Evolutionary conservation across 2,888 invertebrate species (phyloP), one percentile per base, ranked within the genome.

Genomic region (Ophion ellenae): DNA sequence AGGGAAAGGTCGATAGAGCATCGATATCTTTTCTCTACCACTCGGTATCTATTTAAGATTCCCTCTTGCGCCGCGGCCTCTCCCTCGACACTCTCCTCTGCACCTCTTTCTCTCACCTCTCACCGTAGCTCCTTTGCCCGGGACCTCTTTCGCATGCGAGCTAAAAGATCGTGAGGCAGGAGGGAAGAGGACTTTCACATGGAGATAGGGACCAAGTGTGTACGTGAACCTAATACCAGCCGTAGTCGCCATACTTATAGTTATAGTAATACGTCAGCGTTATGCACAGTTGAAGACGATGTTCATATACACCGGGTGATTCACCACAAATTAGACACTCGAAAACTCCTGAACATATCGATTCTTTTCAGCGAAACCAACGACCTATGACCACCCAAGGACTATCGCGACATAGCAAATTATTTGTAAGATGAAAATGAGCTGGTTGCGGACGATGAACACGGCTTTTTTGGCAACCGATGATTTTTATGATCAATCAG

Each of bases 1-100:
- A 83, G 81, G 74, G 69, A 85, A 83, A 86, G 86, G 86, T 86
- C 84, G 84, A 83, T 77, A 81, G 86, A 78, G 86, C 86, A 84
- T 84, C 86, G 83, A 83, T 86, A 77, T 80, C 61, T 81, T 73
- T 83, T 86, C 80, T 73, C 59, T 74, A 20, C 77, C 71, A 80
- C 76, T 74, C 57, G 63, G 70, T 85, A 76, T 83, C 79, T 78
- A 57, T 83, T 70, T 80, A 80, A 78, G 76, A 83, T 78, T 84
- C 47, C 53, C 28, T 64, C 67, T 81, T 53, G 53, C 53, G 14
- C 53, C 47, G 17, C 53, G 14, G 53, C 53, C 66, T 64, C 80
- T 84, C 63, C 70, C 64, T 81, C 69, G 53, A 14, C 53, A 53
- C 53, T 53, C 53, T 47, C 83, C 69, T 75, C 61, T 40, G 47